Base-by-base conservation (phyloP, 2,113 vertebrate genomes). In the Indicator maculatus region DNA sequence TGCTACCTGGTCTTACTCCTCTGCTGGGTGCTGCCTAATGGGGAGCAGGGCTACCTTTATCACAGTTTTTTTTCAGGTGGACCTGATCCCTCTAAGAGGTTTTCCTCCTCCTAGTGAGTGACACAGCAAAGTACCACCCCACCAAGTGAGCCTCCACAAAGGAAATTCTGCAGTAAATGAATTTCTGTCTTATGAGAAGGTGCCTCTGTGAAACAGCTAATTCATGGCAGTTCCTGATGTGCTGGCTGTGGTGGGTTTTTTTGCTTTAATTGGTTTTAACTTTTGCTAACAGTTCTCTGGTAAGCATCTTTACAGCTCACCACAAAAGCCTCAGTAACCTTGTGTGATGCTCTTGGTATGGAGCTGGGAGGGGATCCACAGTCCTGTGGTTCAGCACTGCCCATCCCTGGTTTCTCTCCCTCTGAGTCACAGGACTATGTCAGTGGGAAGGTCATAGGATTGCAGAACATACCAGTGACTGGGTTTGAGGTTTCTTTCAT, bases 391-490 rank as follows among this genome's bases (percentile, higher is more conserved):
- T 86, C 76, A 74, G 58, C 50, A 56, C 65, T 70, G 74, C 45
- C 78, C 3, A 3, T 50, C 79, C 86, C 73, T 79, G 70, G 63
- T 93, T 86, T 88, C 73, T 90, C 18, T 88, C 45, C n/a, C 33
- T 84, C 44, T 84, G 88, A 97, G 61, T 93, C 88, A 94, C 30
- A 31, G 59, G 58, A 15, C 31, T 88, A 44, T 90, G 80, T n/a
- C 66, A 78, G 70, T 52, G 83, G 76, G 63, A 83, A 55, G 90
- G 88, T 95, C 88, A 90, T 41, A 50, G 93, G 80, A 90, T 80
- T 88, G 83, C 80, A 76, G 72, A 78, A 79, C 74, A 70, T 76
- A 50, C 71, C 89, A 79, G 84, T 59, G 77, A 70, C 36, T 89
- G 73, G 65, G 36, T 55, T 38, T 81, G 80, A 73, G 59, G 33